Base-by-base conservation (phyloP, 2,888 invertebrate species). In the Thecophora atra region DNA sequence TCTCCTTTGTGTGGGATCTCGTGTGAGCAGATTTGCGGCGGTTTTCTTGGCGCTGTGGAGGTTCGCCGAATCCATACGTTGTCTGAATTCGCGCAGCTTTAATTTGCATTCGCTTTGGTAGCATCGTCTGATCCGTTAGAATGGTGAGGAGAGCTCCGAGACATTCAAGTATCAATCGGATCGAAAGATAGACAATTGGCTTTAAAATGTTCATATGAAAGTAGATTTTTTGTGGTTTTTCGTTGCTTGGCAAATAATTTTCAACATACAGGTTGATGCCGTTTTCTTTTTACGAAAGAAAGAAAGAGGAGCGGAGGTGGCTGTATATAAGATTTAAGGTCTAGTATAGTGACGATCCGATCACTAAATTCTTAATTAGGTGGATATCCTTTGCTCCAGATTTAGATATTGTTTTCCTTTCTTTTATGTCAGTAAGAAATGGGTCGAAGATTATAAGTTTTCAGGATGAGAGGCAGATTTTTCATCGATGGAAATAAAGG, bases 1-100 rank as follows among this genome's bases (percentile, higher is more conserved):
- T 83, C 82, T 81, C 80, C 79, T 77, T 76, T 70, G 77, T 73
- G 56, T 58, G 68, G 26, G 66, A 68, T 68, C 68, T 56, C 26
- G 44, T 26, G 17, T 44, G 47, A 37, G n/a, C 62, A 15, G n/a
- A n/a, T 3, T 60, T 24, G 24, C 60, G 13, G 47, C 15, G 5
- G 47, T 5, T 37, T 37, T 11, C 17, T 56, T 44, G 3, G 37
- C 56, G 42, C 56, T 44, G 68, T 26, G 44, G 68, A 30, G 68
- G 56, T 58, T 58, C 68, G 19, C n/a, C 19, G 62, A 62, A 64
- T 47, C 17, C 47, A 47, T 47, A n/a, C 58, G 58, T 21, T 54
- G 64, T 64, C n/a, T 17, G 51, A 51, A 13, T n/a, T n/a, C 21
- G 37, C 17, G 63, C 15, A 56, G 15, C 42, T 52, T n/a, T n/a